Evolutionary conservation across 1,140 invertebrate species (phyloP), one percentile per base, ranked within the genome.

Genomic region (Medauroidea extradentata): DNA sequence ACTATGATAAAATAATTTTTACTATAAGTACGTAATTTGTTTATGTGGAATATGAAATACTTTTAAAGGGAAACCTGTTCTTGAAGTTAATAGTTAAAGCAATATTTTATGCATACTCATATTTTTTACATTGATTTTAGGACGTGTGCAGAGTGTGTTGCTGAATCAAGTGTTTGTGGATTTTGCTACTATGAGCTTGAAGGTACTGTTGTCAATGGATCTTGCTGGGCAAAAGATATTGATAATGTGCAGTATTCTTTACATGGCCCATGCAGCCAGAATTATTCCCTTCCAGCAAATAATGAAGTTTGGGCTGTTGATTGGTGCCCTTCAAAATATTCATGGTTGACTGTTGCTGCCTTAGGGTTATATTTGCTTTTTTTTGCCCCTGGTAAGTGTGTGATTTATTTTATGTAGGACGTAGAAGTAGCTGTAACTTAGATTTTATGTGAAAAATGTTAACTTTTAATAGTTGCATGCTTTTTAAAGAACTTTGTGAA

Each of bases 271-370:
- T 57, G 56, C 46, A 38, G 27, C 21, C 48, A 57, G 11, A 34
- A 34, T 34, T 7, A 7, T 4, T 7, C 29, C 11, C 11, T 34
- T 4, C 5, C 11, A 11, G 29, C 4, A 34, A 4, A 34, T 4
- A 34, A 34, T 34, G 5, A 34, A 34, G 29, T 34, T 13, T 57
- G 56, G 56, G 56, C 56, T 34, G 29, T 14, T 29, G 42, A 34
- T 18, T 60, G 58, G 58, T 60, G 58, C 24, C 58, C 58, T 11
- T 60, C 58, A 5, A 41, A 29, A 21, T 60, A 53, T 34, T 53
- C 58, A 11, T 60, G 58, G 58, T 9, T 60, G n/a, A 24, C 51
- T 14, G 42, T 60, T 48, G 16, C 24, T n/a, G 50, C 58, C 14
- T 46, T 60, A 13, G 50, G 51, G n/a, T 34, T 60, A 14, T 60